These are phyloP conservation scores for Etheostoma spectabile DNA, from an alignment of 2,113 vertebrate genomes.

Conservation along the genomic window DNA sequence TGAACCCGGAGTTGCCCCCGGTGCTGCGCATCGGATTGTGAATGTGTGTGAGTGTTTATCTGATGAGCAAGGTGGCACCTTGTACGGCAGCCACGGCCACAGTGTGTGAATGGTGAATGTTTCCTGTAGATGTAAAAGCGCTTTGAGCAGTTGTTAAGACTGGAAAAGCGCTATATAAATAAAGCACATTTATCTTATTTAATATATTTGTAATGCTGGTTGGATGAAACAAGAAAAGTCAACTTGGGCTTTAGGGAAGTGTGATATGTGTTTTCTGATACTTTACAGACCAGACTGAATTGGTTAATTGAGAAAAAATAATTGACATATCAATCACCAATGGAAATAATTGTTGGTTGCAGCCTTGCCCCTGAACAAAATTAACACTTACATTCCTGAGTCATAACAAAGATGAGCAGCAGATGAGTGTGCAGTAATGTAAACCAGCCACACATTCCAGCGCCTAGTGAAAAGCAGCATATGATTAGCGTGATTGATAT, in stretches of 20 bases:
- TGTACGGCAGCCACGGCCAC: too few species aligned
- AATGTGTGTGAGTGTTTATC: too few species aligned
- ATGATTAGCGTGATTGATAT: slow-evolving; percentile 76
- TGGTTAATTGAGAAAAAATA: background rate
- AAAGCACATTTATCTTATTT: too few species aligned
- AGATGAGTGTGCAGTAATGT: slow-evolving; percentile 1
- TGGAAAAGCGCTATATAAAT: too few species aligned
- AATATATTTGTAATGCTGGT: background rate
- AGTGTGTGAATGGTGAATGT: too few species aligned
- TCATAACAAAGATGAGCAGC: slow-evolving; percentile 12
- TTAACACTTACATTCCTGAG: background rate
- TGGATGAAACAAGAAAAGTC: background rate
- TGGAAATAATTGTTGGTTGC: background rate
- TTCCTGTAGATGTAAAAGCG: too few species aligned
- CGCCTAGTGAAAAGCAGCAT: slow-evolving; percentile 33
- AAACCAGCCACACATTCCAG: slow-evolving; percentile 41
- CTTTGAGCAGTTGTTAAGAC: too few species aligned
- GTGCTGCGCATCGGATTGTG: too few species aligned
- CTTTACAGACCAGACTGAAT: background rate
- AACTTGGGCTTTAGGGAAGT: background rate
- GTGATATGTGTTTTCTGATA: background rate
- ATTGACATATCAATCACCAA: background rate
- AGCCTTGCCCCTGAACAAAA: background rate
- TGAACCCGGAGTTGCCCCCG: too few species aligned
- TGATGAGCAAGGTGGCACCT: too few species aligned